Conservation (phyloP, 2,888 invertebrate species). For the Stratiomys singularior region DNA sequence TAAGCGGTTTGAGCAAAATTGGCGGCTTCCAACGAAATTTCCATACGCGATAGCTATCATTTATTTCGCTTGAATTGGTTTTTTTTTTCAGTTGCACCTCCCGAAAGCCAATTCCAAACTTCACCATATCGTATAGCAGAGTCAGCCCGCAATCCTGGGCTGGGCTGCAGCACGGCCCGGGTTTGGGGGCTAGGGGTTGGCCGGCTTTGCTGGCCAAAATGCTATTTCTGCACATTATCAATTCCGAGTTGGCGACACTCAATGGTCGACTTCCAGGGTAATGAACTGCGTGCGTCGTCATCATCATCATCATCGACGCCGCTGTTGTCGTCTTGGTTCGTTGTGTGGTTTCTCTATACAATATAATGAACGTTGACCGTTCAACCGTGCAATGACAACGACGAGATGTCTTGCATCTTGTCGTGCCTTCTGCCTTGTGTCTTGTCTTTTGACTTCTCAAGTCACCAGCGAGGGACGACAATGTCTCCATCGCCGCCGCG, state of each 20-base stretch:
- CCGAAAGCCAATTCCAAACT: no score
- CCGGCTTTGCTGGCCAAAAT: slow-evolving; percentile 1
- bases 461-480: not conserved
- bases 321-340: not conserved
- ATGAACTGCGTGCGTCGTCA: slow-evolving; percentile 38
- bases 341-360: not conserved
- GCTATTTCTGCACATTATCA: slow-evolving; percentile 41
- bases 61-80: no score
- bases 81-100: no score
- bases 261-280: slow-evolving; percentile 41
- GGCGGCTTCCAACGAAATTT: no score
- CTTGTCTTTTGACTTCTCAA: not conserved
- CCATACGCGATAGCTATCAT: no score
- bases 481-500: not conserved
- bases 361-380: slow-evolving; percentile 28
- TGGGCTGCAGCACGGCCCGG: no score
- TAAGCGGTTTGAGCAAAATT: no score
- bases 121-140: no score
- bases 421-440: not conserved
- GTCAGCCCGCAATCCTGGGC: no score
- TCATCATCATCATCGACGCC: not conserved
- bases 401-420: slow-evolving; percentile 29
- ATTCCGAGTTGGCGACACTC: slow-evolving; percentile 26
- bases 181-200: no score
- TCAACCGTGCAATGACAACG: slow-evolving; percentile 34